These are phyloP conservation scores for Proales similis DNA, from an alignment of 1,140 invertebrate genomes.

Conservation along the genomic window DNA sequence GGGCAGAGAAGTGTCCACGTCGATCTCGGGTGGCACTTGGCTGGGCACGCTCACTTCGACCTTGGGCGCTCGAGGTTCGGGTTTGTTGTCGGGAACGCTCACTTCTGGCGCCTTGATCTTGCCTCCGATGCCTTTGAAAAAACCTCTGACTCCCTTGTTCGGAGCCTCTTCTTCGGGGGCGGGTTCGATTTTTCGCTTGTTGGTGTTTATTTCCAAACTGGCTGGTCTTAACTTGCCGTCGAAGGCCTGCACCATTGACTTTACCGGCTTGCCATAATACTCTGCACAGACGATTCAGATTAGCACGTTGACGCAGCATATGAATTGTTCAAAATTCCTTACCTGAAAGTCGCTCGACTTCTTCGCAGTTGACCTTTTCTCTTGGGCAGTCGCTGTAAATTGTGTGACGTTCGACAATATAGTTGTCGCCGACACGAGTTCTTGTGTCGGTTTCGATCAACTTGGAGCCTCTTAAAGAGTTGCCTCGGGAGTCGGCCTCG, in stretches of 20 bases:
- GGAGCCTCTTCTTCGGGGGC: background rate
- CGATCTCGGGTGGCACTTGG: background rate
- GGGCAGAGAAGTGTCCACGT: constrained; percentile 2
- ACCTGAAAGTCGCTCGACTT: too few relatives aligned
- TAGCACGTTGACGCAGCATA: too few relatives aligned
- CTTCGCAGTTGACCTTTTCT: background rate
- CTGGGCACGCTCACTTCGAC: constrained; percentile 4
- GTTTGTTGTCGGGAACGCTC: constrained; percentile 7
- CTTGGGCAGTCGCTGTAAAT: background rate
- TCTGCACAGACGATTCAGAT: too few relatives aligned
- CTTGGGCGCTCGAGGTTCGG: constrained; percentile 1
- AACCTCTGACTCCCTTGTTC: constrained; percentile 6
- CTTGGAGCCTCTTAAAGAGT: background rate
- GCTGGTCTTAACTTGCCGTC: background rate
- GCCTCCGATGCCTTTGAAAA: constrained; percentile 15
- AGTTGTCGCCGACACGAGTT: constrained; percentile 1
- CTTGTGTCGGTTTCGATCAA: background rate
- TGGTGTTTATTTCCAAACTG: background rate
- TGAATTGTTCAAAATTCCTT: too few relatives aligned
- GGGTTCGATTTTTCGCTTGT: background rate
- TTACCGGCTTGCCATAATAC: background rate
- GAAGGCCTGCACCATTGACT: background rate
- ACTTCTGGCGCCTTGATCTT: constrained; percentile 30
- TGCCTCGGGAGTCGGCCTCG: constrained; percentile 6
- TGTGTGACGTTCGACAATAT: constrained; percentile 20